Evolutionary conservation across 1,140 invertebrate species (phyloP), one percentile per base, ranked within the genome.

Genomic region (Conus ventricosus): DNA sequence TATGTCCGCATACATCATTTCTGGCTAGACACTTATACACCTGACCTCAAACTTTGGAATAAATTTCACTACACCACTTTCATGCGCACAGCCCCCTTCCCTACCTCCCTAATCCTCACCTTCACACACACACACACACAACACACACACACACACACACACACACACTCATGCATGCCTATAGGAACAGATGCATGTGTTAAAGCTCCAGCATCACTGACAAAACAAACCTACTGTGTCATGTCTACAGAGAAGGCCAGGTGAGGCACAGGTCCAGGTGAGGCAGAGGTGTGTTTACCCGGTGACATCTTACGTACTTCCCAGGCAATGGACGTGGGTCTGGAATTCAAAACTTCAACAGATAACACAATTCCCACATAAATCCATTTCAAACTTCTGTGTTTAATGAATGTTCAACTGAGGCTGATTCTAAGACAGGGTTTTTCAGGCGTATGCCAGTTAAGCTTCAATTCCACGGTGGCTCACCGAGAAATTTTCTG

Each of bases 281-380:
- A 91, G 10, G 60, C 54, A 7, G 90, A 89, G 8, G 90, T 82
- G 87, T 89, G 91, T 93, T 96, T 96, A 25, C 95, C 95, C 63
- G 98, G 97, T 89, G 98, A 98, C 88, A 98, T 98, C 95, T 99
- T 99, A 88, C 98, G 96, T 54, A 99, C 97, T 95, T 99, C 98
- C 98, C 98, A 99, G 20, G 98, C 97, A 82, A 99, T 95, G 27
- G 98, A 98, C 78, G 97, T 97, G 6, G 98, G 97, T 87, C 98
- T 95, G 86, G 75, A 90, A 89, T 20, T 75, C 76, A 87, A 88
- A 85, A 57, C 39, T 39, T 39, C 39, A 39, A 39, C 39, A 39
- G 39, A 39, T 39, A 84, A 67, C 4, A 71, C 51, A 81, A 89
- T 20, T 20, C n/a, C 6, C 23, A 67, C 27, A 88, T 80, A 39